phyloP scores from a whole-genome alignment of 2,797 vertebrate genomes.

The Centropyge bicolor region DNA sequence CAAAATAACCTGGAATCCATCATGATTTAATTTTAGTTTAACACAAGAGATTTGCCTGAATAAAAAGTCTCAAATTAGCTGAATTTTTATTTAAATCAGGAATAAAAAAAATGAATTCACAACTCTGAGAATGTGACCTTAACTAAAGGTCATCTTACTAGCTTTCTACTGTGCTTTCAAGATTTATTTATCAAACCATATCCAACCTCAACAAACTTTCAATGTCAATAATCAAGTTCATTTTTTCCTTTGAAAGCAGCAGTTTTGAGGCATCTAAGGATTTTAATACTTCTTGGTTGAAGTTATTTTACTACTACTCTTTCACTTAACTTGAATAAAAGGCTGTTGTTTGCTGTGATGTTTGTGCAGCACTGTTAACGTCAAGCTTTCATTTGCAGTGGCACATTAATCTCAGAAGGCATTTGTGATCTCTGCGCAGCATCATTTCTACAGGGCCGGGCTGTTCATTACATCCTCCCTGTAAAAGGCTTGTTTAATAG shows the following conservation, averaged over 20 bases:
- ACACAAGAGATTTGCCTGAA: neutral
- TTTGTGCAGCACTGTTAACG: neutral
- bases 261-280: too few relatives aligned
- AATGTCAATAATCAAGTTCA: too few relatives aligned
- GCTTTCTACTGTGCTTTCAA: neutral
- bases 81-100: neutral
- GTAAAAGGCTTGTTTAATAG: constrained; percentile 25
- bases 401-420: constrained; percentile 15
- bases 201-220: too few relatives aligned
- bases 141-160: neutral
- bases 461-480: constrained; percentile 28
- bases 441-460: constrained; percentile 2
- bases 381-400: neutral
- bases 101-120: too few relatives aligned
- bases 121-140: too few relatives aligned
- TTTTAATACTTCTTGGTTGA: too few relatives aligned
- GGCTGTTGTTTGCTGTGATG: neutral
- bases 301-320: too few relatives aligned
- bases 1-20: neutral
- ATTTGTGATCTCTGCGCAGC: constrained; percentile 25
- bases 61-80: neutral
- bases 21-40: neutral
- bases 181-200: too few relatives aligned
- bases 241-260: too few relatives aligned
- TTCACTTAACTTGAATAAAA: neutral